Evolutionary conservation across 1,140 invertebrate species (phyloP), one percentile per base, ranked within the genome.

Genomic region (Drosophila jambulina): DNA sequence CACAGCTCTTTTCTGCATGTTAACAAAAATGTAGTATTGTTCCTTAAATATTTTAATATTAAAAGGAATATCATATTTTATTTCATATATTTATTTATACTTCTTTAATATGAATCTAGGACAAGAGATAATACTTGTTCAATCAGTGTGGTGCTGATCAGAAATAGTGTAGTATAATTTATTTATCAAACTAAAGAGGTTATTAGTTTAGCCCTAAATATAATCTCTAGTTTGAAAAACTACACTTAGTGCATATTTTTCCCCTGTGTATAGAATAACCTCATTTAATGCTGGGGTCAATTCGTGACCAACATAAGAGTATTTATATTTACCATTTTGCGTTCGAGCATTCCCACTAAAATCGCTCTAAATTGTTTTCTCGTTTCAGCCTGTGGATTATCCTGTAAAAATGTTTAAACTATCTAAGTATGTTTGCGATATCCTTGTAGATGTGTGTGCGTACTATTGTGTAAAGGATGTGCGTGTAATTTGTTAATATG

Each of bases 401-500:
- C 75, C 76, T 78, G 76, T 78, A 78, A 78, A 78, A 78, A 64
- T 78, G 54, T 70, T 78, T 40, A 72, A 63, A 43, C 45, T 63
- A 78, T 58, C 54, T 63, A 58, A 46, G 42, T 69, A 32, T 77
- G 64, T 61, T 43, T 77, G 75, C 43, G 54, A 58, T 56, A 68
- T 54, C 61, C 74, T 59, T 64, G 60, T 78, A 51, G 57, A 21
- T 61, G 45, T 69, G 54, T 60, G 43, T 60, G 48, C 25, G 32
- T 54, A 54, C 32, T 61, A 77, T 76, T 68, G 60, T 71, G 67
- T 59, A 69, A 80, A 63, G 68, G 60, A 67, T 48, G 38, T 54
- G 45, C 45, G 67, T 68, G 67, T 68, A 36, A 71, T 75, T 78
- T 82, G 75, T 78, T 78, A 75, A 78, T 78, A 88, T 78, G 86